Evolutionary conservation across 2,797 vertebrate species (phyloP).

Genomic region (Odontamblyopus lacepedii): DNA sequence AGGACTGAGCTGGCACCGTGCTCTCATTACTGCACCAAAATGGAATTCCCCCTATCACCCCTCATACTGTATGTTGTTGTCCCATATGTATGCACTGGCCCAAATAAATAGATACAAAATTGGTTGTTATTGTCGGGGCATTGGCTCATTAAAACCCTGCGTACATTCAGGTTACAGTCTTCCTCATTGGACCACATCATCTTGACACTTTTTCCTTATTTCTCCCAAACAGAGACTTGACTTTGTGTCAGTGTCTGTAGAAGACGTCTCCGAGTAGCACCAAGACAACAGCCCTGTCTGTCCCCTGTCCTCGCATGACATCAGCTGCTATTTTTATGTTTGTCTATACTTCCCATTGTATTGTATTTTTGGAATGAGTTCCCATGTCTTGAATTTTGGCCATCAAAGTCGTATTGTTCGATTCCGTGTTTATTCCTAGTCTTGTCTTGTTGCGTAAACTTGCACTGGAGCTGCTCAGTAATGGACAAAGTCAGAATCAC

Average conservation of each 20-base stretch:
- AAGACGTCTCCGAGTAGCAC: constrained; percentile 70
- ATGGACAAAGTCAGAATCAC: not conserved
- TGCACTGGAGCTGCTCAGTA: not conserved
- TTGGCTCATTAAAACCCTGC: not conserved
- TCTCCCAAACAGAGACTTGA: constrained; percentile 39
- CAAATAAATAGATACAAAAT: too few species aligned
- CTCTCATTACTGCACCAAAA: too few species aligned
- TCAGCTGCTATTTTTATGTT: constrained; percentile 57
- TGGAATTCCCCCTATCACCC: too few species aligned
- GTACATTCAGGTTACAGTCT: not conserved
- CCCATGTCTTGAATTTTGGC: not conserved
- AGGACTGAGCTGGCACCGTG: too few species aligned
- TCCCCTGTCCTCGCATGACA: constrained; percentile 54
- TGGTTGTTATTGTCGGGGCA: not conserved
- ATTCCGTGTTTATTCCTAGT: not conserved
- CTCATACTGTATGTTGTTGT: too few species aligned
- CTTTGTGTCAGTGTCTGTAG: constrained; percentile 52
- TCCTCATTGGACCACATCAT: constrained; percentile 21
- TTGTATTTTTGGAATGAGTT: not conserved
- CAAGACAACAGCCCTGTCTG: constrained; percentile 60
- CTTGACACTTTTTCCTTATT: constrained; percentile 25
- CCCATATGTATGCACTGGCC: too few species aligned
- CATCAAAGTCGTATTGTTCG: not conserved
- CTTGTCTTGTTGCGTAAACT: not conserved
- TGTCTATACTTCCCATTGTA: constrained; percentile 32